Conservation (phyloP, 2,797 vertebrate species). For the Uromys caudimaculatus region DNA sequence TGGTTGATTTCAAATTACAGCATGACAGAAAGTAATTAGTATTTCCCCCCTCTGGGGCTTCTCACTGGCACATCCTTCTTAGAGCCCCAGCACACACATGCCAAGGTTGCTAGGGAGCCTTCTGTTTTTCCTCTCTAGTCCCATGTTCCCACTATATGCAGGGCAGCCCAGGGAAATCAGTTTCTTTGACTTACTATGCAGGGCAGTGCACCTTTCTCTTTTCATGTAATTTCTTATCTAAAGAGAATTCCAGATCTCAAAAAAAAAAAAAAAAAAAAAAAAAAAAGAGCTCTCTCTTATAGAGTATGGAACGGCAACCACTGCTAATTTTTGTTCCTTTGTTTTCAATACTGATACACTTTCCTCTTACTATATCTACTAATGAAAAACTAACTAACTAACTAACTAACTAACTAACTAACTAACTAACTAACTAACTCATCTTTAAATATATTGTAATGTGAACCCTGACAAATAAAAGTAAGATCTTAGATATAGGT, state of each 20-base stretch:
- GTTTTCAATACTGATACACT: slow-evolving; percentile 6
- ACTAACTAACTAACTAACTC: neutral
- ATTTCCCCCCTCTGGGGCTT: neutral
- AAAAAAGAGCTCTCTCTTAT: neutral
- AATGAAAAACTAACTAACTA: neutral
- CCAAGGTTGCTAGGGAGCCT: neutral
- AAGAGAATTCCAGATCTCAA: neutral
- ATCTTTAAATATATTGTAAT: neutral
- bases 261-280: neutral
- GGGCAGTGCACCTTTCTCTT: neutral
- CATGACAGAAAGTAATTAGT: neutral
- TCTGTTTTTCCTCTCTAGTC: neutral
- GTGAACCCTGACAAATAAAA: neutral
- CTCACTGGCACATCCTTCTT: neutral
- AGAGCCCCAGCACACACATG: neutral
- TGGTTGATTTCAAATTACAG: neutral
- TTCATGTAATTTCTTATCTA: neutral
- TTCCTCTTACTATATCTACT: neutral
- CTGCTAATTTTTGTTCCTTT: neutral
- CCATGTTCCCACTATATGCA: no score
- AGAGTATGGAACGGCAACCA: neutral
- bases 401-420: neutral
- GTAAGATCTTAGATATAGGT: neutral
- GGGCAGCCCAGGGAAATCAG: neutral
- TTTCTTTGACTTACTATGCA: neutral